These are phyloP conservation scores for Rhabdophis nuchalis DNA, from an alignment of 2,797 vertebrate genomes.

Conservation along the genomic window DNA sequence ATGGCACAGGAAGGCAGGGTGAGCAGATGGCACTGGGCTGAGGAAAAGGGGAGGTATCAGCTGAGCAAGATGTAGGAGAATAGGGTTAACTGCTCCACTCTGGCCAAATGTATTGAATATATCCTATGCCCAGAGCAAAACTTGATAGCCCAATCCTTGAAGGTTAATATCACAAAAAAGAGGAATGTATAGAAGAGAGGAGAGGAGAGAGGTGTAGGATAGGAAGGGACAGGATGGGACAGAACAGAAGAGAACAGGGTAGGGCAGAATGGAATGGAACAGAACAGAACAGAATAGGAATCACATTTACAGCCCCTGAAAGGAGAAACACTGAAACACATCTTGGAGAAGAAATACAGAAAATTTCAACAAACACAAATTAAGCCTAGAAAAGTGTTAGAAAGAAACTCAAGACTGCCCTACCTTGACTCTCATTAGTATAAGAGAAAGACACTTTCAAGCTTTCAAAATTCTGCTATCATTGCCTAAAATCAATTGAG, in stretches of 20 bases:
- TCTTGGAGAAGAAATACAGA: background rate
- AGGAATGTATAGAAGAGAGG: no score
- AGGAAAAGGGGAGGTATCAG: background rate
- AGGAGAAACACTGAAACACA: background rate
- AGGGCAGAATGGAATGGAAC: no score
- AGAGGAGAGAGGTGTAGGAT: no score
- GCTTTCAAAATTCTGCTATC: background rate
- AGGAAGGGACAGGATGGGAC: no score
- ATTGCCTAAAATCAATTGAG: background rate
- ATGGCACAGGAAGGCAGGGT: constrained; percentile 70
- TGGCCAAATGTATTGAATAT: background rate
- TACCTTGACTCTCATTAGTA: background rate
- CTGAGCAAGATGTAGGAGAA: background rate
- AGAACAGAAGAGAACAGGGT: no score
- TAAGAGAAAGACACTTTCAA: background rate
- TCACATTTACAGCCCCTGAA: background rate
- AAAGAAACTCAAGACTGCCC: background rate
- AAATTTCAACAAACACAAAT: background rate
- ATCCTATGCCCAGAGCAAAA: background rate
- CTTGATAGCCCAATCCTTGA: background rate
- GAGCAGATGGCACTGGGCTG: constrained; percentile 34
- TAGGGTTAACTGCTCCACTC: background rate
- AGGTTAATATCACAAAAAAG: background rate
- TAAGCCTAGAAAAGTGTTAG: background rate
- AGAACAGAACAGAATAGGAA: background rate